These are phyloP conservation scores for Epinotia brunnichana DNA, from an alignment of 2,888 invertebrate species.

Conservation along the genomic window DNA sequence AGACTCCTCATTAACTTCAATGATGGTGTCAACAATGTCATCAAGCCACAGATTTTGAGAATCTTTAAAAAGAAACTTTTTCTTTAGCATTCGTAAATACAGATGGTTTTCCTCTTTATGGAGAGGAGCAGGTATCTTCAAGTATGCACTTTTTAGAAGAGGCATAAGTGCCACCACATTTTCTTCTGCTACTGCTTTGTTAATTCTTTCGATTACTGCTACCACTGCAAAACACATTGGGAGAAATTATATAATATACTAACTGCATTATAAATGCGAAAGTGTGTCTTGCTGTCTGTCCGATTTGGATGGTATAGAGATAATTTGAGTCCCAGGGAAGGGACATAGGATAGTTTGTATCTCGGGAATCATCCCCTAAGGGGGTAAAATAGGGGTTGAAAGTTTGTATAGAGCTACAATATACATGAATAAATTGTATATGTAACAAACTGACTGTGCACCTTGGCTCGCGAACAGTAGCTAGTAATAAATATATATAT, in stretches of 20 bases:
- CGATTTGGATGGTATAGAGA: no score
- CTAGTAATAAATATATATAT: no score
- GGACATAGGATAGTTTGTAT: no score
- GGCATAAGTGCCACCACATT: slow-evolving; percentile 76
- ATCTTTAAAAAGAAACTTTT: slow-evolving; percentile 78
- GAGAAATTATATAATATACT: slow-evolving; percentile 12
- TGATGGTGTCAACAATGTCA: slow-evolving; percentile 79
- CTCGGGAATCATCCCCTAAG: no score
- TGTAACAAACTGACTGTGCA: no score
- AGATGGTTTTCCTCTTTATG: slow-evolving; percentile 79
- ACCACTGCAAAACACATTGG: slow-evolving; percentile 75
- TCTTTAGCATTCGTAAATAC: slow-evolving; percentile 81
- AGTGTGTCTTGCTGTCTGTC: no score
- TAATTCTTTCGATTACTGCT: slow-evolving; percentile 82
- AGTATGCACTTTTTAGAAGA: slow-evolving; percentile 75
- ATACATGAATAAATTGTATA: no score
- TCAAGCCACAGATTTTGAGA: slow-evolving; percentile 85
- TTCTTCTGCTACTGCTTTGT: slow-evolving; percentile 83
- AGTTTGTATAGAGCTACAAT: no score
- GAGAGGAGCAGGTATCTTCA: slow-evolving; percentile 71
- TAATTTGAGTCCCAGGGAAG: no score
- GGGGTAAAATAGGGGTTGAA: no score
- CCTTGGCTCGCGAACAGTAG: no score
- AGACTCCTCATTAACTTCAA: slow-evolving; percentile 78
- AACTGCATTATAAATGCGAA: no score